A percentile compares a stretch with the other conserved stretches of the same genome.
Evolutionary conservation across 2,888 invertebrate genomes (phyloP).

Genomic region (Aplocera efformata): DNA sequence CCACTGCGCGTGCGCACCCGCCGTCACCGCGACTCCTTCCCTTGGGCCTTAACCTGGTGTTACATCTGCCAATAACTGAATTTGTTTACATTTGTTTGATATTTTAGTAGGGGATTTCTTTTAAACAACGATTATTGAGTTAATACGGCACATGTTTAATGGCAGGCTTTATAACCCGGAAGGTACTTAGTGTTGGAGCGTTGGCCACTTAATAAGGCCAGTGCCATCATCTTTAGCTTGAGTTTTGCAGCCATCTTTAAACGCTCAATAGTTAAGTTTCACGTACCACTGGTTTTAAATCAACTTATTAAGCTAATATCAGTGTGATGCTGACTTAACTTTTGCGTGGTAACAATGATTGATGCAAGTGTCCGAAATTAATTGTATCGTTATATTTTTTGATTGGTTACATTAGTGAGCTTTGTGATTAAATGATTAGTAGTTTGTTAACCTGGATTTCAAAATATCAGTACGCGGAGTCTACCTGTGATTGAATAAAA

Average conservation of each 20-base stretch:
- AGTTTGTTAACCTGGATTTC: too few relatives aligned
- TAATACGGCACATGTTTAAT: neutral
- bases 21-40: slow-evolving; percentile 33
- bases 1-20: slow-evolving; percentile 47
- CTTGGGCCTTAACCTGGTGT: slow-evolving; percentile 23
- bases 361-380: slow-evolving; percentile 23
- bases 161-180: too few relatives aligned
- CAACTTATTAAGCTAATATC: neutral
- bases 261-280: neutral
- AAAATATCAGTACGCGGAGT: too few relatives aligned
- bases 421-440: neutral
- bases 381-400: slow-evolving; percentile 6
- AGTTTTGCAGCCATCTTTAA: too few relatives aligned
- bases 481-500: too few relatives aligned
- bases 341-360: slow-evolving; percentile 23
- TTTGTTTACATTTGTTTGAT: too few relatives aligned
- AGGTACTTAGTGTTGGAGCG: neutral
- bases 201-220: neutral
- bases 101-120: slow-evolving; percentile 16
- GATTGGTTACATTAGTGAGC: slow-evolving; percentile 3
- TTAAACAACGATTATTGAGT: too few relatives aligned
- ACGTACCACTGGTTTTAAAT: neutral
- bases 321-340: slow-evolving; percentile 13
- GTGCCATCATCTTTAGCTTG: neutral
- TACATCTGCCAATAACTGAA: slow-evolving; percentile 11